These are phyloP conservation scores for Drosophila tripunctata DNA, from an alignment of 2,888 invertebrate species.

Conservation along the genomic window DNA sequence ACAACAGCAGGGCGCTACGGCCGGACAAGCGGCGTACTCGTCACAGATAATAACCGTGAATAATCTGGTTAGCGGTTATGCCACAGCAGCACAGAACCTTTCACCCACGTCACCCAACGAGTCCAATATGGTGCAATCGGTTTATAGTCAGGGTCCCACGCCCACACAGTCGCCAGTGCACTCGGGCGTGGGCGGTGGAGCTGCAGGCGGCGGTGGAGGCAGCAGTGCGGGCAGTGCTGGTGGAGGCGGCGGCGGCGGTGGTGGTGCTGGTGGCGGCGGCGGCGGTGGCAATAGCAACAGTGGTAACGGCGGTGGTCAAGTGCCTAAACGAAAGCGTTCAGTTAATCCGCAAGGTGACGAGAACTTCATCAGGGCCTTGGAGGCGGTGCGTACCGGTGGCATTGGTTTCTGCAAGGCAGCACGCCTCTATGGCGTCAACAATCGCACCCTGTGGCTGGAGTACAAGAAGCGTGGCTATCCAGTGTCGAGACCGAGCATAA, in stretches of 20 bases:
- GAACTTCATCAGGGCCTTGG: slow-evolving; percentile 91
- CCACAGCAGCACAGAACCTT: slow-evolving; percentile 85
- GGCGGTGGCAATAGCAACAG: slow-evolving; percentile 52
- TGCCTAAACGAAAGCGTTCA: slow-evolving; percentile 88
- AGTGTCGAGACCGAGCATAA: slow-evolving; percentile 91
- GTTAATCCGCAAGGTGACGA: slow-evolving; percentile 93
- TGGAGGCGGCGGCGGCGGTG: slow-evolving; percentile 66
- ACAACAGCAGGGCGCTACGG: slow-evolving; percentile 72
- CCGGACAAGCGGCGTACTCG: slow-evolving; percentile 81
- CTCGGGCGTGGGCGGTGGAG: slow-evolving; percentile 80
- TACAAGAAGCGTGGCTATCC: slow-evolving; percentile 94
- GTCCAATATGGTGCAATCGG: slow-evolving; percentile 85
- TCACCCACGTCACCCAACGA: slow-evolving; percentile 86
- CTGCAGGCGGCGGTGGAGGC: slow-evolving; percentile 82
- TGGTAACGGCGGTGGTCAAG: slow-evolving; percentile 50
- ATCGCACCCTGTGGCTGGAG: slow-evolving; percentile 93
- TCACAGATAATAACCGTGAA: slow-evolving; percentile 84
- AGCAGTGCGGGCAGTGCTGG: slow-evolving; percentile 67
- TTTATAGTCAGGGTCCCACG: slow-evolving; percentile 85
- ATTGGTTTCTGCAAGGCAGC: slow-evolving; percentile 95
- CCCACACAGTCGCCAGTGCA: slow-evolving; percentile 84
- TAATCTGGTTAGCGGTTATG: slow-evolving; percentile 85
- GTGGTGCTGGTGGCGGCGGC: slow-evolving; percentile 72
- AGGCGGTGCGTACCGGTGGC: slow-evolving; percentile 92
- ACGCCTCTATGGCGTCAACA: slow-evolving; percentile 92